Evolutionary conservation across 1,140 invertebrate genomes (phyloP), one percentile per base, ranked within the genome.

Genomic region (Marisa cornuarietis): DNA sequence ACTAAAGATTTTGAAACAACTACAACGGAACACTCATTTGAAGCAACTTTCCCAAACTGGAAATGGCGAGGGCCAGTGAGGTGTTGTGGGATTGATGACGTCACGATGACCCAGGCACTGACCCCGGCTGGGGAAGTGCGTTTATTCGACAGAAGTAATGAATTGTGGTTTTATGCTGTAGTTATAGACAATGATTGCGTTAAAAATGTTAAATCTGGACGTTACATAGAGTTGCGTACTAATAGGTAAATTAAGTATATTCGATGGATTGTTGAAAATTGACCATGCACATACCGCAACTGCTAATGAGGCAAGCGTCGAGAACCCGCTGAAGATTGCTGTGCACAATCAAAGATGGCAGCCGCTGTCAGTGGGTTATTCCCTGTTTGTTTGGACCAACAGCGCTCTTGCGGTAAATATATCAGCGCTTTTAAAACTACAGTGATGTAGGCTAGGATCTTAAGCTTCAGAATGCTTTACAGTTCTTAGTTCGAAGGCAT

Each of bases 291-390:
- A 54, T 68, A 68, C 76, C 31, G 20, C 76, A 68, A 77, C 76
- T 79, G 78, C 65, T 79, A 82, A 79, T 77, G 78, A 82, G 79
- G 73, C 81, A 82, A 80, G 81, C 81, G 71, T 80, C 79, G 49
- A 82, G 81, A 80, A 79, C 78, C 81, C 81, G 79, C 79, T 82
- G 81, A 82, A 58, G 76, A 80, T 81, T 77, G 73, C 76, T 81
- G 83, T 82, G 81, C 80, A 81, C 77, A 81, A 85, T 85, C 83
- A 83, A 85, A 85, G 83, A 85, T 85, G 83, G 83, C 82, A 81
- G 82, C 76, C 76, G 51, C 80, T 79, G 71, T 81, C 81, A 79
- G 82, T 78, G 83, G 83, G 82, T 71, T 82, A 85, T 81, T 79
- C 80, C 78, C 83, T 82, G 83, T 82, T 84, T 81, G 79, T 84